Evolutionary conservation across 2,797 vertebrate species (phyloP).

Genomic region (Capromys pilorides): DNA sequence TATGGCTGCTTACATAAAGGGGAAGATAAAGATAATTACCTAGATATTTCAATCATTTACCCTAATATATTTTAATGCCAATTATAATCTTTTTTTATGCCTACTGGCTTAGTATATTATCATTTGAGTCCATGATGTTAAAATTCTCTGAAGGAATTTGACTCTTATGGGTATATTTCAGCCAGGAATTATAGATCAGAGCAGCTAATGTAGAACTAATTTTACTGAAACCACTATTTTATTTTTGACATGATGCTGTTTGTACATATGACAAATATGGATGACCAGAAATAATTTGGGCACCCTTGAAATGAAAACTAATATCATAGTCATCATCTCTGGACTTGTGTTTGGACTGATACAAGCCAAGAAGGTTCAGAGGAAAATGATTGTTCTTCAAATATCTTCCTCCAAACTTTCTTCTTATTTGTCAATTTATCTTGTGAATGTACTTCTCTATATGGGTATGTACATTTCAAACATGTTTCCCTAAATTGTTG

Average conservation of each 20-base stretch:
- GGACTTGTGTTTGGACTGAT: conserved; percentile 74
- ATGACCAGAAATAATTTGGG: conserved; percentile 68
- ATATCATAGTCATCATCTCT: conserved; percentile 45
- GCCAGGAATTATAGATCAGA: conserved; percentile 62
- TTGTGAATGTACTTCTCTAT: not conserved
- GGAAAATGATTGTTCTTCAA: conserved; percentile 70
- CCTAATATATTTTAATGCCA: conserved; percentile 36
- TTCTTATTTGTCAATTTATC: conserved; percentile 29
- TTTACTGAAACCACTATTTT: conserved; percentile 71
- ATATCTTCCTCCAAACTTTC: conserved; percentile 47
- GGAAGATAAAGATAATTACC: not conserved
- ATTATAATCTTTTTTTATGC: not conserved
- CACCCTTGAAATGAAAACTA: conserved; percentile 74
- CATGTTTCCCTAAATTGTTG: conserved; percentile 43
- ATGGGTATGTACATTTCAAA: conserved; percentile 17
- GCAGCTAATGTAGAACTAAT: conserved; percentile 68
- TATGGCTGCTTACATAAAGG: not conserved
- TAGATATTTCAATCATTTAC: not conserved
- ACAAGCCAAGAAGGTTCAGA: conserved; percentile 62
- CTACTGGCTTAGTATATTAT: conserved; percentile 8
- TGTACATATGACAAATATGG: conserved; percentile 60
- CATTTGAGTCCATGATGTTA: not conserved
- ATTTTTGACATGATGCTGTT: not conserved
- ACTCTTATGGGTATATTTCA: conserved; percentile 28
- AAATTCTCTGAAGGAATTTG: conserved; percentile 35